Conservation (phyloP, 2,113 vertebrate genomes). For the Nerophis lumbriciformis region DNA sequence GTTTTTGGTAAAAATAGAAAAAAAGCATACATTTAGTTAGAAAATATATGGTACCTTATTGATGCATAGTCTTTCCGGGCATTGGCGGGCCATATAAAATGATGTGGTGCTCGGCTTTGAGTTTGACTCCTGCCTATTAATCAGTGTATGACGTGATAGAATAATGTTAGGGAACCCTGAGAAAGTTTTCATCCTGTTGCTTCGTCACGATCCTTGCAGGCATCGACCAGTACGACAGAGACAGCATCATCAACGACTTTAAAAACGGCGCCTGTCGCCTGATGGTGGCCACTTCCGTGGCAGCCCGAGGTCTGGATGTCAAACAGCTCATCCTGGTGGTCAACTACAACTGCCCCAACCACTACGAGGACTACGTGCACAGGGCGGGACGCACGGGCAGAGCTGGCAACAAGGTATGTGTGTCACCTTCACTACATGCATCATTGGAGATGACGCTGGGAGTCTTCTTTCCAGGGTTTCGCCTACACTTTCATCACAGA, state of each 20-base stretch:
- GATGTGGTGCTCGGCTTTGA: no score
- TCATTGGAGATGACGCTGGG: background rate
- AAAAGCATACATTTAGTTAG: no score
- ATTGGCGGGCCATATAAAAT: no score
- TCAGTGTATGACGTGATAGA: no score
- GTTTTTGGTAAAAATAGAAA: no score
- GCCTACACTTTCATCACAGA: constrained; percentile 97
- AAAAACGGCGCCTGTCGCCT: constrained; percentile 94
- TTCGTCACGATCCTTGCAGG: constrained; percentile 60
- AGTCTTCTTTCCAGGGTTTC: constrained; percentile 73
- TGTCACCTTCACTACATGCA: background rate
- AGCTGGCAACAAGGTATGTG: constrained; percentile 89
- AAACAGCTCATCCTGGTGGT: constrained; percentile 94
- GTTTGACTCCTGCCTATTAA: no score
- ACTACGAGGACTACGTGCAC: constrained; percentile 98
- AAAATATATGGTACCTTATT: no score
- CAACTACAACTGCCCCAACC: constrained; percentile 96
- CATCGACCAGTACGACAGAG: constrained; percentile 97
- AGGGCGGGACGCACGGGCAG: constrained; percentile 90
- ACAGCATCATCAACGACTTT: constrained; percentile 98
- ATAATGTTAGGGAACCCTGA: no score
- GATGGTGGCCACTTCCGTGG: constrained; percentile 95
- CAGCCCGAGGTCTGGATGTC: constrained; percentile 92
- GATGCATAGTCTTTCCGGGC: no score
- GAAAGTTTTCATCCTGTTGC: background rate